phyloP scores from a whole-genome alignment of 2,888 invertebrate genomes.

The Eubasilissa splendida region DNA sequence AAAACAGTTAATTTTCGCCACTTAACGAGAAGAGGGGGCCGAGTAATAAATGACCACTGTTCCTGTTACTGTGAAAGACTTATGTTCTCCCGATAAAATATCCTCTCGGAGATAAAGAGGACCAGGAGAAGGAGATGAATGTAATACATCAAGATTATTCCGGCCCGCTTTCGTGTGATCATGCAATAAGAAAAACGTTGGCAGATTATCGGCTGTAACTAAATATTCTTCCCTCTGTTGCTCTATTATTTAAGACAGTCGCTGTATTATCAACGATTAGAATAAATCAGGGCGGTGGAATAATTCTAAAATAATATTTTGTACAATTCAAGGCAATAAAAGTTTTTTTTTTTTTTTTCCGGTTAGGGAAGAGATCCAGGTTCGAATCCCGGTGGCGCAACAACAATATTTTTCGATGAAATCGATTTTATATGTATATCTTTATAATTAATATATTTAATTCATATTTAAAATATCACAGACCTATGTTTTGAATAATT shows the following conservation, averaged over 20 bases:
- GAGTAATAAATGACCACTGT: slow-evolving; percentile 50
- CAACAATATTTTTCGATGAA: no score
- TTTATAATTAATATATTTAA: no score
- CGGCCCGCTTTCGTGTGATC: slow-evolving; percentile 47
- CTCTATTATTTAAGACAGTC: slow-evolving; percentile 15
- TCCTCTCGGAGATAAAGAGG: slow-evolving; percentile 42
- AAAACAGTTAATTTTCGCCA: slow-evolving; percentile 55
- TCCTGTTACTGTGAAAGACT: slow-evolving; percentile 48
- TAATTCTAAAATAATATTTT: no score
- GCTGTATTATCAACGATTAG: slow-evolving; percentile 11
- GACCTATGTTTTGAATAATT: no score
- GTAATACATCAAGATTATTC: slow-evolving; percentile 55
- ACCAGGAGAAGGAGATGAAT: slow-evolving; percentile 42
- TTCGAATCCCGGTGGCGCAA: no score
- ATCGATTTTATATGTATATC: no score
- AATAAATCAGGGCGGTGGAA: neutral
- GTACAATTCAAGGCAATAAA: no score
- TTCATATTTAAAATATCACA: no score
- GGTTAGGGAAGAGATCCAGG: no score
- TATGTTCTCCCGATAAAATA: slow-evolving; percentile 50
- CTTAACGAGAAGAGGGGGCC: slow-evolving; percentile 40
- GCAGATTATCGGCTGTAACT: slow-evolving; percentile 39
- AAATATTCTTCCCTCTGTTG: slow-evolving; percentile 36
- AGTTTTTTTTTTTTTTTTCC: no score
- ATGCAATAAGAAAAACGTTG: slow-evolving; percentile 56